These are phyloP conservation scores for Drosophila teissieri DNA, from an alignment of 1,140 invertebrate genomes.

Conservation along the genomic window DNA sequence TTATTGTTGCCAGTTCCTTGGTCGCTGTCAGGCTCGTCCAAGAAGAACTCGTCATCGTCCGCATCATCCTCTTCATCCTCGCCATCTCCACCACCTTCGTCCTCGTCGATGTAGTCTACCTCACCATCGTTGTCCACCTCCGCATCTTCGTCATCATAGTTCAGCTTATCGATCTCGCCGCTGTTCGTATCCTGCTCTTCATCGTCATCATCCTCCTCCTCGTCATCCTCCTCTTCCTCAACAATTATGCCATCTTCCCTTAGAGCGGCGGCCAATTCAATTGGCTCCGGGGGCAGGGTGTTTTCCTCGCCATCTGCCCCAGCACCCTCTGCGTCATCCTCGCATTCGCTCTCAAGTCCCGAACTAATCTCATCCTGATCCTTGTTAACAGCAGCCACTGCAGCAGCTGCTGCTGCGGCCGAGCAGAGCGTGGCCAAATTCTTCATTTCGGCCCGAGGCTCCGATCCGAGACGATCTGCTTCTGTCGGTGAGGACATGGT, in stretches of 20 bases:
- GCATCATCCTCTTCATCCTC: conserved; percentile 65
- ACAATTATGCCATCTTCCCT: conserved; percentile 63
- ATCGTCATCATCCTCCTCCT: conserved; percentile 57
- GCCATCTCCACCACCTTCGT: conserved; percentile 52
- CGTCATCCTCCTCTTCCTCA: conserved; percentile 69
- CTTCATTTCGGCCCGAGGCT: conserved; percentile 69
- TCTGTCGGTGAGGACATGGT: conserved; percentile 54
- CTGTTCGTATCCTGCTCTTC: conserved; percentile 61
- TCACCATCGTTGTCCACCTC: conserved; percentile 59
- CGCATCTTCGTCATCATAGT: conserved; percentile 61
- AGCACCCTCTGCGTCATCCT: conserved; percentile 26
- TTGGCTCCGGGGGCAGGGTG: conserved; percentile 65
- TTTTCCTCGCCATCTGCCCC: conserved; percentile 61
- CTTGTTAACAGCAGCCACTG: conserved; percentile 53
- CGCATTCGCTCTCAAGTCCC: conserved; percentile 59
- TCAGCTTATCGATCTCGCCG: conserved; percentile 63
- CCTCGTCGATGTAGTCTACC: conserved; percentile 71
- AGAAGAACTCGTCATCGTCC: conserved; percentile 64
- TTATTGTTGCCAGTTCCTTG: conserved; percentile 32
- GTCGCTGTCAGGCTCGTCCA: conserved; percentile 56
- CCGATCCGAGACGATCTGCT: conserved; percentile 11
- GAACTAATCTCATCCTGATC: conserved; percentile 38
- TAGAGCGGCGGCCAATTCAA: conserved; percentile 53
- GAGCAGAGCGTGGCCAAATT: conserved; percentile 77
- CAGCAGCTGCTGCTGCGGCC: conserved; percentile 75